Evolutionary conservation across 2,797 vertebrate genomes (phyloP), one percentile per base, ranked within the genome.

Genomic region (Coccyzus lansbergi): DNA sequence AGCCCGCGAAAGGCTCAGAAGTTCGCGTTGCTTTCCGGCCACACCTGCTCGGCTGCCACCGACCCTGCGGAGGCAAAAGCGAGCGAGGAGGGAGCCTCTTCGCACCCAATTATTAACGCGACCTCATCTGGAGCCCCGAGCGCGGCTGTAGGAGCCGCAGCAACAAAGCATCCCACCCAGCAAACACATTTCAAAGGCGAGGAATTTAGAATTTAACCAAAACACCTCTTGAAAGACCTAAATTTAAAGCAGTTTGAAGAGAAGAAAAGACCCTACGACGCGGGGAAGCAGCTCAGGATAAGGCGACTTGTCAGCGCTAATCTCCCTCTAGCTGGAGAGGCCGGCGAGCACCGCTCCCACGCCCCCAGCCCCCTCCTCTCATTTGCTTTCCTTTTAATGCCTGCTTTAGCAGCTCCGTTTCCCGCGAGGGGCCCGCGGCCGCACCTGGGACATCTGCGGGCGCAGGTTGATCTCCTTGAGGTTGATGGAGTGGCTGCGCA

Each of bases 381-480:
- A 44, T 18, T 38, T 38, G 44, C 42, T 44, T 44, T 16, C 42
- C 16, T 44, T 18, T 18, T 18, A 16, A 44, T 44, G 42, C 15
- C 18, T 44, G 44, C 44, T 44, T 44, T 18, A 16, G 15, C 42
- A 44, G 42, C 42, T 18, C 42, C 18, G 42, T 44, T 14, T 18
- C 12, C 42, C 42, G 46, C 9, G 22, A 48, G 46, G 24, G 68
- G 29, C 21, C 34, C 53, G 34, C 53, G 53, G 48, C 26, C 97
- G 96, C 97, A 99, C 99, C 99, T 99, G 99, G 97, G 99, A 99
- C 99, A 99, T 99, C 94, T 99, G 99, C 18, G 99, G 99, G 58
- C 99, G 97, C 88, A 99, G 98, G 97, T 99, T 99, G 98, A 99
- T 99, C 93, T 99, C 99, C 97, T 98, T 99, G 44, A 99, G 98